A percentile compares a stretch with the other conserved stretches of the same genome.
Conservation (phyloP, 2,797 vertebrate species). For the Acestrorhynchus altus region DNA sequence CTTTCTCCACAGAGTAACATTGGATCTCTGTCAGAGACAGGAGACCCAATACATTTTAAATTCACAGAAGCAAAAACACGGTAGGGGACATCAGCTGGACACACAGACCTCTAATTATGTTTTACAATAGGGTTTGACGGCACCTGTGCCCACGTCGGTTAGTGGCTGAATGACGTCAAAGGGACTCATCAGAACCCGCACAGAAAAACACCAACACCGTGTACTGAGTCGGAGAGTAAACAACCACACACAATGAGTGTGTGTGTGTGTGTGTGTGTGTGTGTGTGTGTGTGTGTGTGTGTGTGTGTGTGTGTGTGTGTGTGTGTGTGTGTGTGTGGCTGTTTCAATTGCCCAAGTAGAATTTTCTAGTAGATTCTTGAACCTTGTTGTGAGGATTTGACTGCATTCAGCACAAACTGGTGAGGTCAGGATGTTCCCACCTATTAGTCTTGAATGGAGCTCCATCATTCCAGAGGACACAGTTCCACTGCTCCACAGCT, state of each 20-base stretch:
- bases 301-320: no score
- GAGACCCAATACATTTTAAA: not conserved
- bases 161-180: conserved; percentile 1
- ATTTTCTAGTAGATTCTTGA: no score
- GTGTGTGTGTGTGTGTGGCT: no score
- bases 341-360: no score
- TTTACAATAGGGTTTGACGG: not conserved
- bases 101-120: not conserved
- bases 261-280: not conserved
- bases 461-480: not conserved
- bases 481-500: no score
- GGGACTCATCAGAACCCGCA: not conserved
- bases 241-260: not conserved
- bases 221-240: not conserved
- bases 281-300: not conserved
- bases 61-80: not conserved
- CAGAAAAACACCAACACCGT: not conserved
- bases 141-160: not conserved
- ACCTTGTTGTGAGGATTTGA: no score
- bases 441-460: not conserved
- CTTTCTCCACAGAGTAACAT: no score
- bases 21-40: no score
- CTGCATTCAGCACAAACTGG: no score
- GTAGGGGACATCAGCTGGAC: not conserved
- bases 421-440: no score